Conservation (phyloP, 1,140 invertebrate species). For the Bombus ignitus region DNA sequence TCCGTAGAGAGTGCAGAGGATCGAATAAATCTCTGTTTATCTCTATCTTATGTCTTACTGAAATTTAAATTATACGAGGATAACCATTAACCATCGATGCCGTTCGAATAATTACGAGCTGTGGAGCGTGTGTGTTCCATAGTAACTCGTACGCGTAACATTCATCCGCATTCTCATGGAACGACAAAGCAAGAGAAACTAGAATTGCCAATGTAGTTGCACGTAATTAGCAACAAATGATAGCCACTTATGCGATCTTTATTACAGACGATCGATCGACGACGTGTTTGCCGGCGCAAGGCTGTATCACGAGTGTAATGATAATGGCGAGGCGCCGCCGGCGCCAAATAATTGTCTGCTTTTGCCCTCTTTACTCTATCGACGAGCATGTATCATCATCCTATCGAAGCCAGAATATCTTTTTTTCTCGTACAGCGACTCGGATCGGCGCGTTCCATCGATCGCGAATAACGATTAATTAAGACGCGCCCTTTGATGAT, state of each 20-base stretch:
- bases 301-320: slow-evolving; percentile 42
- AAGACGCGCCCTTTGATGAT: neutral
- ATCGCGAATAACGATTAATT: slow-evolving; percentile 24
- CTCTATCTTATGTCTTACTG: neutral
- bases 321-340: slow-evolving; percentile 57
- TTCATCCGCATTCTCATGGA: neutral
- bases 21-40: neutral
- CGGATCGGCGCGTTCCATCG: neutral
- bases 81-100: neutral
- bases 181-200: neutral
- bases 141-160: neutral
- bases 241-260: slow-evolving; percentile 12
- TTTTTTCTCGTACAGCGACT: neutral
- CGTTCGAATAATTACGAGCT: neutral
- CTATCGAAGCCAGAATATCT: slow-evolving; percentile 28
- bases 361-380: slow-evolving; percentile 39
- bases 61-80: neutral
- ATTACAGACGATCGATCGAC: slow-evolving; percentile 22
- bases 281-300: neutral
- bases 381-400: slow-evolving; percentile 27
- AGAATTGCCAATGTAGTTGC: neutral
- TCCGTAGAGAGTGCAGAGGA: neutral
- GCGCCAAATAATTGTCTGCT: slow-evolving; percentile 53
- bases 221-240: slow-evolving; percentile 16
- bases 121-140: neutral